Evolutionary conservation across 2,113 vertebrate genomes (phyloP).

Genomic region (Tiliqua scincoides): DNA sequence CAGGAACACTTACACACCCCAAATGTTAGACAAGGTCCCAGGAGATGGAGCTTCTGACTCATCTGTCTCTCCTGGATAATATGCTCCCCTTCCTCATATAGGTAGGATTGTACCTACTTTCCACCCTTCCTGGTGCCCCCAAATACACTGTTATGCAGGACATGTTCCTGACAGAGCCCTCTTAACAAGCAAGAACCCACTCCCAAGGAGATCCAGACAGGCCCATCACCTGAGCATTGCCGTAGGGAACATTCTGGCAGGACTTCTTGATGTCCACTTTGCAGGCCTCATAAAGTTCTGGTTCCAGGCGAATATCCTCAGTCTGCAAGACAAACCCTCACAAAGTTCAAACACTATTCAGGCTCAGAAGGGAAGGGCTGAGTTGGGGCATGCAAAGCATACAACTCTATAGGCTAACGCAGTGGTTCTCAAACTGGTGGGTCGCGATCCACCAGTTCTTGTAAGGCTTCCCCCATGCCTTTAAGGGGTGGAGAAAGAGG

Average conservation of each 20-base stretch:
- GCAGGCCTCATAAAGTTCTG: conserved; percentile 92
- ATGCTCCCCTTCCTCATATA: too few species aligned
- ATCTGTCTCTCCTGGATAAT: too few species aligned
- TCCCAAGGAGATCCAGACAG: conserved; percentile 1
- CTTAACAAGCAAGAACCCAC: background rate
- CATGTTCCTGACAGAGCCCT: background rate
- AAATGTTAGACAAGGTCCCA: too few species aligned
- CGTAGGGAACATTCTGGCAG: conserved; percentile 89
- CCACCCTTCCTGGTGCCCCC: too few species aligned
- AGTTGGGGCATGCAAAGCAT: background rate
- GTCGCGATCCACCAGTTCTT: too few species aligned
- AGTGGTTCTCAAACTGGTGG: too few species aligned
- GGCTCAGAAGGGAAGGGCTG: background rate
- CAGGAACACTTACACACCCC: background rate
- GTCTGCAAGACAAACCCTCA: conserved; percentile 77
- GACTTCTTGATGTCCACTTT: conserved; percentile 88
- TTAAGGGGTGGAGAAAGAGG: too few species aligned
- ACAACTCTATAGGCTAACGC: background rate
- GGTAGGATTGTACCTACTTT: background rate
- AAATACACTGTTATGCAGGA: background rate
- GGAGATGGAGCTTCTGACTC: too few species aligned
- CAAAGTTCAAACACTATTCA: background rate
- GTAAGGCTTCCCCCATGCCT: too few species aligned
- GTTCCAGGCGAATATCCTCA: conserved; percentile 95
- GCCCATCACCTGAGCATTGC: conserved; percentile 90